A percentile compares a stretch with the other conserved stretches of the same genome.
Evolutionary conservation across 2,888 invertebrate species (phyloP).

Genomic region (Pyrrhia umbra): DNA sequence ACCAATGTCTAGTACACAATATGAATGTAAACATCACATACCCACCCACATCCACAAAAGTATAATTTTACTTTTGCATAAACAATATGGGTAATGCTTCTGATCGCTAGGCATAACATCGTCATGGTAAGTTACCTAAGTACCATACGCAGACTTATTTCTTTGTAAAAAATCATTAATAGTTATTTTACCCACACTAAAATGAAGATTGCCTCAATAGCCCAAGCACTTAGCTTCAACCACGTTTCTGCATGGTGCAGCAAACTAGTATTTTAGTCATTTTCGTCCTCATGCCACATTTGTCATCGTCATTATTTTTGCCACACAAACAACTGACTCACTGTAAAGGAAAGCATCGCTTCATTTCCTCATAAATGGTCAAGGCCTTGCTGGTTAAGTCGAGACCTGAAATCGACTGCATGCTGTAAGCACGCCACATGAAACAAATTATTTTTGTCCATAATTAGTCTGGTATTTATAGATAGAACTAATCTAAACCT

Average conservation of each 20-base stretch:
- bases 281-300: slow-evolving; percentile 10
- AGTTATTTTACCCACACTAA: not conserved
- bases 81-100: slow-evolving; percentile 44
- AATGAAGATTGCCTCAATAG: not conserved
- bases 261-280: slow-evolving; percentile 11
- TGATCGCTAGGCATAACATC: slow-evolving; percentile 63
- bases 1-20: slow-evolving; percentile 35
- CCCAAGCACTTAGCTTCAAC: not conserved
- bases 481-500: too few species aligned
- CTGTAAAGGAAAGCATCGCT: slow-evolving; percentile 26
- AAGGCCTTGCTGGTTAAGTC: slow-evolving; percentile 5
- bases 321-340: slow-evolving; percentile 18
- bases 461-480: not conserved
- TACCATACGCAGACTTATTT: slow-evolving; percentile 12
- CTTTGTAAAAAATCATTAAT: not conserved
- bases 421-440: not conserved
- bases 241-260: not conserved
- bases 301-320: slow-evolving; percentile 15
- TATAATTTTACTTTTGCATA: slow-evolving; percentile 37
- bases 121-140: slow-evolving; percentile 16
- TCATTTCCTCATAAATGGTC: not conserved
- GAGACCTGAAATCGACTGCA: slow-evolving; percentile 1
- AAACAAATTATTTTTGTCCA: not conserved
- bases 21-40: slow-evolving; percentile 33
- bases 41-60: slow-evolving; percentile 23